Evolutionary conservation across 2,113 vertebrate species (phyloP), one percentile per base, ranked within the genome.

Genomic region (Pseudolaguvia tuberculata): DNA sequence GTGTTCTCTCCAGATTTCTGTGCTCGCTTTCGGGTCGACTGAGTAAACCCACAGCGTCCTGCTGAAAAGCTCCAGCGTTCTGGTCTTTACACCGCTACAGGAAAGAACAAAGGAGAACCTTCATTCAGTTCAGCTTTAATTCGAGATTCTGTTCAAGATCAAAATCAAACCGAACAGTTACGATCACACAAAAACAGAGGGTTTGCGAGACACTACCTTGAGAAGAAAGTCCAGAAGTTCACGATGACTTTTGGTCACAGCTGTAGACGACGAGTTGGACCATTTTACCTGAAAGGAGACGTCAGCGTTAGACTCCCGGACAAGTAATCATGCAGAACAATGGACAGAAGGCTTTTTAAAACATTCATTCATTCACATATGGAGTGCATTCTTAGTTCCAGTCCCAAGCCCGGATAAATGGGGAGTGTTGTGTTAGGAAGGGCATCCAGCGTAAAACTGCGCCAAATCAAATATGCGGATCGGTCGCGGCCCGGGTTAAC

Each of bases 141-240:
- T n/a, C n/a, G n/a, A n/a, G n/a, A 35, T 35, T 3, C 6, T 4
- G 6, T 4, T 35, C 3, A 6, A 35, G 31, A 35, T 35, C 3
- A 35, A 35, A 35, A 35, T 4, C 3, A 35, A 3, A 3, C 3
- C 31, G 6, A 35, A 6, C 31, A 35, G 31, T 35, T 35, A 35
- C 6, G 31, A 35, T 35, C 31, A 6, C 31, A 6, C 31, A 35
- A 35, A 35, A 35, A 35, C 3, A 35, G 31, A 35, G 31, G 31
- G 31, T 35, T n/a, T n/a, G n/a, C 3, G 31, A 6, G 31, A 35
- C 31, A 35, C 39, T 77, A 95, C 94, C 91, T 92, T 94, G 72
- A 92, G 85, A 66, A 95, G 86, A 82, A 95, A 95, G 84, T 94
- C 91, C 75, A 92, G 91, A 76, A 95, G 86, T 81, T 95, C 92